phyloP scores from a whole-genome alignment of 37 sponge, comb jelly and placozoan species.

The Axinella damicornis region DNA sequence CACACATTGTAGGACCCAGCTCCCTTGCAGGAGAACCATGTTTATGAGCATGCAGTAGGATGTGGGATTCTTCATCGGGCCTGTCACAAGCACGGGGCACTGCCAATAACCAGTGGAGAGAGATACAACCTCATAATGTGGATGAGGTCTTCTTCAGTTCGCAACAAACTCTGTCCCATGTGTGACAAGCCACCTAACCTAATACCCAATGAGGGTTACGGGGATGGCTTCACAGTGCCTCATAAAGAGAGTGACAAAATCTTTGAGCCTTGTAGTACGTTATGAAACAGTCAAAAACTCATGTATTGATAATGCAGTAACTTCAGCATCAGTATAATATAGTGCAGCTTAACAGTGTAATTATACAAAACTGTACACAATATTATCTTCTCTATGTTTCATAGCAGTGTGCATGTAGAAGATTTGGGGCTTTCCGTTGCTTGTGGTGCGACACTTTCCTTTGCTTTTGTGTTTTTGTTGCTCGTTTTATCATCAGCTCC shows the following conservation, averaged over 20 bases:
- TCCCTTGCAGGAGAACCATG: slow-evolving; percentile 16
- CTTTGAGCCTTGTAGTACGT: neutral
- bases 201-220: slow-evolving; percentile 58
- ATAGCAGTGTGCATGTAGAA: no score
- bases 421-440: no score
- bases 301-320: no score
- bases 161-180: slow-evolving; percentile 85
- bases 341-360: no score
- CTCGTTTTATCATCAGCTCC: no score
- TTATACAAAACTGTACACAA: no score
- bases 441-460: no score
- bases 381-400: no score
- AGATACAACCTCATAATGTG: slow-evolving; percentile 85
- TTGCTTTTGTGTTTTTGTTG: no score
- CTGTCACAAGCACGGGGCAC: slow-evolving; percentile 78
- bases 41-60: slow-evolving; percentile 58
- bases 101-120: slow-evolving; percentile 61
- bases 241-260: neutral
- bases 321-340: no score
- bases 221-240: slow-evolving; percentile 75
- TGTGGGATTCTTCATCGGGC: slow-evolving; percentile 78
- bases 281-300: neutral
- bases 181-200: slow-evolving; percentile 67
- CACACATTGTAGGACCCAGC: slow-evolving; percentile 17
- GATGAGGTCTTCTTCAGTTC: slow-evolving; percentile 83